Conservation (phyloP, 2,113 vertebrate species). For the Alces alces region DNA sequence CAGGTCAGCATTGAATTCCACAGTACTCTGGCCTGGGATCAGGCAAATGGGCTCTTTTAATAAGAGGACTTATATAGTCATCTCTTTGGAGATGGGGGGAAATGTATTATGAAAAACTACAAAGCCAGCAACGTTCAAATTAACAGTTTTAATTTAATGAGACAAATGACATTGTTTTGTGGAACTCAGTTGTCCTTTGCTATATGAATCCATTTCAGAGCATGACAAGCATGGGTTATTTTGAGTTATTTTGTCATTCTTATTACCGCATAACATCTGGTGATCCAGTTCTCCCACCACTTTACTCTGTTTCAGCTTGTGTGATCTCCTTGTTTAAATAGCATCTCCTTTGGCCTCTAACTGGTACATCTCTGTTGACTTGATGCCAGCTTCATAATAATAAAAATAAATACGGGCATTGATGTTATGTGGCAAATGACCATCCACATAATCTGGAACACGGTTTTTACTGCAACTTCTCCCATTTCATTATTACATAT, state of each 20-base stretch:
- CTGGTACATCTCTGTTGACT: background rate
- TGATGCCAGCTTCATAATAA: background rate
- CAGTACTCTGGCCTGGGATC: background rate
- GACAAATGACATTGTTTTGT: background rate
- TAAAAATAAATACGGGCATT: background rate
- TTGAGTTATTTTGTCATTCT: background rate
- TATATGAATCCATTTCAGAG: background rate
- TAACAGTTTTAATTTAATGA: slow-evolving; percentile 2
- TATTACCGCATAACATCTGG: background rate
- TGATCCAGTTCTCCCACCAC: background rate
- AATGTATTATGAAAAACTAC: background rate
- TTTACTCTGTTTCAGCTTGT: background rate
- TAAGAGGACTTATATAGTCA: background rate
- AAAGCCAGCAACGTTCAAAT: background rate
- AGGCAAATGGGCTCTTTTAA: background rate
- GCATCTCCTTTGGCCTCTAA: background rate
- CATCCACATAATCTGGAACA: background rate
- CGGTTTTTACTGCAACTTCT: background rate
- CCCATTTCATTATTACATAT: background rate
- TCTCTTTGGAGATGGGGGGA: background rate
- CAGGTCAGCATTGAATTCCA: background rate
- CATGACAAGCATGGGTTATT: background rate
- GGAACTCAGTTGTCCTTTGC: background rate
- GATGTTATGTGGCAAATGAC: background rate
- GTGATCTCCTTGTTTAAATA: background rate